Evolutionary conservation across 2,888 invertebrate genomes (phyloP).

Genomic region (Allacma fusca): DNA sequence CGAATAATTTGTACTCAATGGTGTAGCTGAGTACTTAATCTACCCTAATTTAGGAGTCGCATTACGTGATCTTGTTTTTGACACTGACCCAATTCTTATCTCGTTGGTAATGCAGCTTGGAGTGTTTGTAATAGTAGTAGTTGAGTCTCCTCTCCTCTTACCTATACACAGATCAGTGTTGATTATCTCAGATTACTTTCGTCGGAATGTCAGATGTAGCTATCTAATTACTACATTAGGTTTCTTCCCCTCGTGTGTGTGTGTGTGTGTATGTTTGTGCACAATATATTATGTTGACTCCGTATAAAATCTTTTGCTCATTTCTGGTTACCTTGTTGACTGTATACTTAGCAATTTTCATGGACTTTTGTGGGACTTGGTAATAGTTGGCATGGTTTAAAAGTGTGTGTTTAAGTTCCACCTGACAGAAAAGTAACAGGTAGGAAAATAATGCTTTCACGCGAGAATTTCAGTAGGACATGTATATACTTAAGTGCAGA

Average conservation of each 20-base stretch:
- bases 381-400: no score
- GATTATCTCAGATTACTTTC: constrained; percentile 9
- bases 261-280: background rate
- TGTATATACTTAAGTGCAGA: no score
- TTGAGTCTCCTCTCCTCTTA: background rate
- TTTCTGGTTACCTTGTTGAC: no score
- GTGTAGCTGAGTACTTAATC: background rate
- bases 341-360: no score
- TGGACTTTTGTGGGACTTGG: no score
- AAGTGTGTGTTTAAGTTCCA: no score
- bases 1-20: constrained; percentile 7
- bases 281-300: background rate
- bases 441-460: no score
- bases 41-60: background rate
- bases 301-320: no score
- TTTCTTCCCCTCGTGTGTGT: background rate
- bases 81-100: constrained; percentile 26
- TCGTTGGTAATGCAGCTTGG: background rate
- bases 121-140: background rate
- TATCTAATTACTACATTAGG: background rate
- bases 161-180: background rate
- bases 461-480: no score
- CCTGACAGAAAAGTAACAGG: no score
- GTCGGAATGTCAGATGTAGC: background rate
- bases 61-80: constrained; percentile 25